Percentiles rank a stretch among this genome's conserved stretches.
Conservation (phyloP, 2,888 invertebrate species). For the Drosophila niveifrons region DNA sequence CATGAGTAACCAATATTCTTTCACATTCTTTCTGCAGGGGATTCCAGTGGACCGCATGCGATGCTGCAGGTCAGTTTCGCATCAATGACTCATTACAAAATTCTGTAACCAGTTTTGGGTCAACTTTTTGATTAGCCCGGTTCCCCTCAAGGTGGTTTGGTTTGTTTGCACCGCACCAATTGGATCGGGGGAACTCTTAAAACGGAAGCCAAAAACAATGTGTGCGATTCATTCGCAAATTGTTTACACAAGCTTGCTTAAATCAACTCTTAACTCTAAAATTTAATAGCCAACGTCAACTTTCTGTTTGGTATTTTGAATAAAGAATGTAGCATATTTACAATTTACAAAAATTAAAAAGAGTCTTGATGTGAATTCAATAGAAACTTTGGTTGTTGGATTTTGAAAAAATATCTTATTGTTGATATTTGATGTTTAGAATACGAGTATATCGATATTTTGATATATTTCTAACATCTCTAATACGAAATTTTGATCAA, state of each 20-base stretch:
- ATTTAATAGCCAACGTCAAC: too few relatives aligned
- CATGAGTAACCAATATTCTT: slow-evolving; percentile 7
- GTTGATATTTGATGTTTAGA: too few relatives aligned
- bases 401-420: too few relatives aligned
- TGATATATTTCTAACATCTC: too few relatives aligned
- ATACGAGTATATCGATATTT: too few relatives aligned
- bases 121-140: slow-evolving; percentile 3
- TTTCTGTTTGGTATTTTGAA: too few relatives aligned
- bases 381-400: too few relatives aligned
- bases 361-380: too few relatives aligned
- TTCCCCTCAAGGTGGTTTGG: slow-evolving; percentile 61
- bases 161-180: not conserved
- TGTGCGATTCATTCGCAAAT: slow-evolving; percentile 3
- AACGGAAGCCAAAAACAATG: slow-evolving; percentile 9
- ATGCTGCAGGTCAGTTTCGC: slow-evolving; percentile 81
- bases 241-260: not conserved
- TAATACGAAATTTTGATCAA: too few relatives aligned
- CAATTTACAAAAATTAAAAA: too few relatives aligned
- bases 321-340: too few relatives aligned
- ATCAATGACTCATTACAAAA: slow-evolving; percentile 36
- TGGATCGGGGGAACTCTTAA: slow-evolving; percentile 1
- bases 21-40: slow-evolving; percentile 84
- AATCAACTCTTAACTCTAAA: not conserved
- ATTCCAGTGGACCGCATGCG: slow-evolving; percentile 85
- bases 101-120: slow-evolving; percentile 60